Evolutionary conservation across 2,797 vertebrate species (phyloP).

Genomic region (Lepilemur septentrionalis): DNA sequence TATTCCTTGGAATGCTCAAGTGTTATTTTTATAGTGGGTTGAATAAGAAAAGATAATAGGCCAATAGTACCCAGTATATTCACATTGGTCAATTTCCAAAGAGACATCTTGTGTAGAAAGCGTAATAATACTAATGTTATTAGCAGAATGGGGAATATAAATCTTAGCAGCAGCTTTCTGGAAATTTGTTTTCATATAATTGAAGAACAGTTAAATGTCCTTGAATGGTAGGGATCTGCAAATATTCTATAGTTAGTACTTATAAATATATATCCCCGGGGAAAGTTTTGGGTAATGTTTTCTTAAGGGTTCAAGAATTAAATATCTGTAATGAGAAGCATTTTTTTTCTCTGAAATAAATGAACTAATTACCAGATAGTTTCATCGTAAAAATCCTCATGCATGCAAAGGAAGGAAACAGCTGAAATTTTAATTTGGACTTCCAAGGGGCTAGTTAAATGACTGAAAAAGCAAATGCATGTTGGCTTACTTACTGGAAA

Average conservation of each 20-base stretch:
- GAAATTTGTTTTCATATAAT: slow-evolving; percentile 36
- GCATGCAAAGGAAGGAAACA: neutral
- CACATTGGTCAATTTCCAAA: slow-evolving; percentile 41
- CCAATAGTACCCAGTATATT: neutral
- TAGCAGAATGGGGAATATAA: neutral
- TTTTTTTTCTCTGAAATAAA: slow-evolving; percentile 53
- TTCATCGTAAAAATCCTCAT: slow-evolving; percentile 45
- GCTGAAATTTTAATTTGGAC: slow-evolving; percentile 53
- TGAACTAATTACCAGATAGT: slow-evolving; percentile 44
- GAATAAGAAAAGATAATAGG: neutral
- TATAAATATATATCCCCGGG: slow-evolving; percentile 17
- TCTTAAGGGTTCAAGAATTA: slow-evolving; percentile 52
- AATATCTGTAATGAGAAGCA: slow-evolving; percentile 39
- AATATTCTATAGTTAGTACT: slow-evolving; percentile 42
- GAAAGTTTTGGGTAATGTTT: slow-evolving; percentile 48
- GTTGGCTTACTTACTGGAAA: neutral
- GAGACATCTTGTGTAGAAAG: neutral
- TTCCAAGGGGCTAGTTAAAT: slow-evolving; percentile 28
- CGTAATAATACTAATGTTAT: neutral
- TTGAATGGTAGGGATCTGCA: neutral
- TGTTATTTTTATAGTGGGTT: neutral
- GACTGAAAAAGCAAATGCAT: neutral
- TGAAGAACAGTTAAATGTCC: slow-evolving; percentile 6
- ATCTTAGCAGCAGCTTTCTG: neutral
- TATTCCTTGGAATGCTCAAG: neutral